A percentile compares a stretch with the other conserved stretches of the same genome.
Evolutionary conservation across 2,888 invertebrate genomes (phyloP).

Genomic region (Chaetogeoica ovagalla): DNA sequence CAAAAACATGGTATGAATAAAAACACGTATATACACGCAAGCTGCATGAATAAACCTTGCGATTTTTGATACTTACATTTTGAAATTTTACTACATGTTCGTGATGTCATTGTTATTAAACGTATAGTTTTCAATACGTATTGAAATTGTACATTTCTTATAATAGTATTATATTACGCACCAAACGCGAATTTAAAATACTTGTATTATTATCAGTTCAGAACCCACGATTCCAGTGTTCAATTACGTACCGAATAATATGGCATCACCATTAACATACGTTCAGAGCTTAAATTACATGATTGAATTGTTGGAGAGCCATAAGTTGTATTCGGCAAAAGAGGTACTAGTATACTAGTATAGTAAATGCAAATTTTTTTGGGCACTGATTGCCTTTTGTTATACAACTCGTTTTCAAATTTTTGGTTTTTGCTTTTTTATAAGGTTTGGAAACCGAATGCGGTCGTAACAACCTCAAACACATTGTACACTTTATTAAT

Average conservation of each 20-base stretch:
- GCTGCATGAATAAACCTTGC: too few species aligned
- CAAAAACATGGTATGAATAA: constrained; percentile 13
- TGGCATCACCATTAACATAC: neutral
- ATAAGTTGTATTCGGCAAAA: neutral
- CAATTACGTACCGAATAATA: constrained; percentile 11
- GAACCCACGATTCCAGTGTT: constrained; percentile 25
- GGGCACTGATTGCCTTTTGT: too few species aligned
- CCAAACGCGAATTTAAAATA: too few species aligned
- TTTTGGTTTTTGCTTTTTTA: neutral
- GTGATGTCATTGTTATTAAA: too few species aligned
- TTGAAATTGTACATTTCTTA: too few species aligned
- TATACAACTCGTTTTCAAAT: neutral
- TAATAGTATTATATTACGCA: too few species aligned
- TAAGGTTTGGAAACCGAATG: constrained; percentile 18
- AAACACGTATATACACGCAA: too few species aligned
- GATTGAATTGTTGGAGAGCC: neutral
- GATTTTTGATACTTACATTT: too few species aligned
- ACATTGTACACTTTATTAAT: neutral
- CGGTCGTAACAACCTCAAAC: neutral
- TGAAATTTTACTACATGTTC: too few species aligned
- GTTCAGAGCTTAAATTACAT: neutral
- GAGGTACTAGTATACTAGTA: neutral
- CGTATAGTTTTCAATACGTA: too few species aligned
- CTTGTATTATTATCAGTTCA: constrained; percentile 6
- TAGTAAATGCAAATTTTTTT: too few species aligned